A percentile compares a stretch with the other conserved stretches of the same genome.
Conservation (phyloP, 2,888 invertebrate genomes). For the Parnassius orleans region DNA sequence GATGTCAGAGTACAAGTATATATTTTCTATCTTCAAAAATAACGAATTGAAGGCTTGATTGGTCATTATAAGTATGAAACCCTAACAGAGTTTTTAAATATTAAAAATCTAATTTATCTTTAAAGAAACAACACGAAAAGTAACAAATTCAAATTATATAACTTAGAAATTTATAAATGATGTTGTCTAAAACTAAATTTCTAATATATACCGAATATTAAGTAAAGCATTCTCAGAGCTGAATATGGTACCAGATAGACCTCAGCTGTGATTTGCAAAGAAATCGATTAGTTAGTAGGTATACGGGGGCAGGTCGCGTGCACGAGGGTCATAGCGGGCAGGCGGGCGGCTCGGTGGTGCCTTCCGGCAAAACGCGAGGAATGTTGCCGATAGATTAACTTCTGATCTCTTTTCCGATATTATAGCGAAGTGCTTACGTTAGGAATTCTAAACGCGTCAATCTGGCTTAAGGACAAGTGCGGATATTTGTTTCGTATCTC, state of each 20-base stretch:
- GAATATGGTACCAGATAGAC: slow-evolving; percentile 25
- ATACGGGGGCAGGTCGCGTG: slow-evolving; percentile 57
- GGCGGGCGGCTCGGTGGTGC: slow-evolving; percentile 51
- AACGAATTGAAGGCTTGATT: too few relatives aligned
- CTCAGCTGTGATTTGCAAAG: slow-evolving; percentile 48
- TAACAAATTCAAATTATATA: too few relatives aligned
- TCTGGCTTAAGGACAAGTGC: slow-evolving; percentile 59
- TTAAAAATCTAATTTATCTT: too few relatives aligned
- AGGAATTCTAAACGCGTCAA: slow-evolving; percentile 77
- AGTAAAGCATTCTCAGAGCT: neutral
- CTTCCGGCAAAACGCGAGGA: slow-evolving; percentile 79
- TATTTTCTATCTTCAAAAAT: too few relatives aligned
- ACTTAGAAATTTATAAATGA: too few relatives aligned
- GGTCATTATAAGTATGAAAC: too few relatives aligned
- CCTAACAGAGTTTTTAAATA: too few relatives aligned
- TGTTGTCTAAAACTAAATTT: too few relatives aligned
- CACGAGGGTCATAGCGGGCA: slow-evolving; percentile 52
- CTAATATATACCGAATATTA: too few relatives aligned
- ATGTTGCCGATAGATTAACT: slow-evolving; percentile 81
- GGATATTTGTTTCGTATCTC: slow-evolving; percentile 19
- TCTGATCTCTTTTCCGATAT: slow-evolving; percentile 81
- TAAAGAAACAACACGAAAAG: too few relatives aligned
- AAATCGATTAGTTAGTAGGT: slow-evolving; percentile 64
- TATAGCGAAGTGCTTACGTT: slow-evolving; percentile 74
- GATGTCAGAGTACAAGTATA: too few relatives aligned